A percentile compares a stretch with the other conserved stretches of the same genome.
phyloP scores from a whole-genome alignment of 2,888 invertebrate genomes.

The Rhagium mordax region DNA sequence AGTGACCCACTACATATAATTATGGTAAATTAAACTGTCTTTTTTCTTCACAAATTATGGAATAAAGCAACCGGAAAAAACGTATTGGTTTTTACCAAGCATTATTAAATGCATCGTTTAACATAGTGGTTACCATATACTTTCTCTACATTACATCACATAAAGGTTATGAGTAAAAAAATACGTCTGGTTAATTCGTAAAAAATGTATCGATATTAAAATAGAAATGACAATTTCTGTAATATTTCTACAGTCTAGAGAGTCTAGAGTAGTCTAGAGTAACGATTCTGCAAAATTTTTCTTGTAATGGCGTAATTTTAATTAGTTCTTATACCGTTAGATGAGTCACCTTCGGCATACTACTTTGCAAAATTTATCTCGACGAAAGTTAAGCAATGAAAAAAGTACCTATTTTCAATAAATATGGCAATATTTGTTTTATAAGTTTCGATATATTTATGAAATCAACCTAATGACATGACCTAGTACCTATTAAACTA shows the following conservation, averaged over 20 bases:
- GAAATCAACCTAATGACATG: neutral
- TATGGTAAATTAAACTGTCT: neutral
- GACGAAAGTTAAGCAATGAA: neutral
- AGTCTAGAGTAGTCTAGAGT: neutral
- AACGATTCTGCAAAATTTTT: neutral
- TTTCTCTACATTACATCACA: conserved; percentile 30
- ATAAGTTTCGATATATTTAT: conserved; percentile 4
- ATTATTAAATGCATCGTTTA: conserved; percentile 6
- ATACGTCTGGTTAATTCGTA: neutral
- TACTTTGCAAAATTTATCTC: neutral
- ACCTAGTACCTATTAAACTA: conserved; percentile 2
- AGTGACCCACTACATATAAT: too few relatives aligned
- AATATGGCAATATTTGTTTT: conserved; percentile 1
- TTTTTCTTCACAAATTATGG: neutral
- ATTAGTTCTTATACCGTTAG: neutral
- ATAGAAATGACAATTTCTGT: neutral
- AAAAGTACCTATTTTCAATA: neutral
- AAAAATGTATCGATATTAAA: neutral
- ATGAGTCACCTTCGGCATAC: neutral
- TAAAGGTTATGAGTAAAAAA: neutral
- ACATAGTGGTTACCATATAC: conserved; percentile 13
- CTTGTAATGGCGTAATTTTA: neutral
- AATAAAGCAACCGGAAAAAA: neutral
- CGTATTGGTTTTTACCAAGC: neutral
- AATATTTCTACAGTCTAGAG: neutral